Evolutionary conservation across 2,797 vertebrate genomes (phyloP).

Genomic region (Micromesistius poutassou): DNA sequence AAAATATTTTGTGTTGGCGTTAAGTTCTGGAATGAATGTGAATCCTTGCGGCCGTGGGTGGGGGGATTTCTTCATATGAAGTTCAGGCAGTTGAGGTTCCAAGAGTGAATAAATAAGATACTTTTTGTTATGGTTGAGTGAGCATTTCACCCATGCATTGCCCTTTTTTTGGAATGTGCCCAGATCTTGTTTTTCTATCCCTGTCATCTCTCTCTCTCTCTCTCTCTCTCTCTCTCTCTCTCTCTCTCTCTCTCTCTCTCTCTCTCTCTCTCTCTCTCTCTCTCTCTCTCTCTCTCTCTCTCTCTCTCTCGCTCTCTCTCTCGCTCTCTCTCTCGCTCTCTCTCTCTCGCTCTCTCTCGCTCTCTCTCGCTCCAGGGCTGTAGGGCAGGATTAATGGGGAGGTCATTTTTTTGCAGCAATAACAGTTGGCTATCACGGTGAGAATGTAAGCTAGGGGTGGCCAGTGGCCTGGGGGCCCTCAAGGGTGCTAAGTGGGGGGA

Average conservation of each 20-base stretch:
- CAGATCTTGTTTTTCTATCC: slow-evolving; percentile 15
- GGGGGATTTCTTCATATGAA: too few relatives aligned
- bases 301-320: too few relatives aligned
- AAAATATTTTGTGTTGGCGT: too few relatives aligned
- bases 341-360: slow-evolving; percentile 37
- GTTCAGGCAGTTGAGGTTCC: too few relatives aligned
- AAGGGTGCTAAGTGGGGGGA: neutral
- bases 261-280: slow-evolving; percentile 39
- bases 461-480: too few relatives aligned
- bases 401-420: slow-evolving; percentile 46
- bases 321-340: slow-evolving; percentile 31
- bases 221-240: slow-evolving; percentile 33
- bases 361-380: slow-evolving; percentile 33
- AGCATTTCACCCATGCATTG: slow-evolving; percentile 3
- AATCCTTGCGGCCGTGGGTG: too few relatives aligned
- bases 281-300: slow-evolving; percentile 31
- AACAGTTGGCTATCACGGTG: slow-evolving; percentile 54
- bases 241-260: slow-evolving; percentile 43
- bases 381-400: slow-evolving; percentile 47
- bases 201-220: slow-evolving; percentile 32
- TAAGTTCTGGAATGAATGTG: too few relatives aligned
- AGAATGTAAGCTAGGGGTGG: slow-evolving; percentile 34
- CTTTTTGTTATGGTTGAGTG: neutral
- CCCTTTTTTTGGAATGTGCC: neutral
- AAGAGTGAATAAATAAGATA: neutral